Percentiles rank a stretch among this genome's conserved stretches.
Evolutionary conservation across 2,113 vertebrate species (phyloP).

Genomic region (Vidua chalybeata): DNA sequence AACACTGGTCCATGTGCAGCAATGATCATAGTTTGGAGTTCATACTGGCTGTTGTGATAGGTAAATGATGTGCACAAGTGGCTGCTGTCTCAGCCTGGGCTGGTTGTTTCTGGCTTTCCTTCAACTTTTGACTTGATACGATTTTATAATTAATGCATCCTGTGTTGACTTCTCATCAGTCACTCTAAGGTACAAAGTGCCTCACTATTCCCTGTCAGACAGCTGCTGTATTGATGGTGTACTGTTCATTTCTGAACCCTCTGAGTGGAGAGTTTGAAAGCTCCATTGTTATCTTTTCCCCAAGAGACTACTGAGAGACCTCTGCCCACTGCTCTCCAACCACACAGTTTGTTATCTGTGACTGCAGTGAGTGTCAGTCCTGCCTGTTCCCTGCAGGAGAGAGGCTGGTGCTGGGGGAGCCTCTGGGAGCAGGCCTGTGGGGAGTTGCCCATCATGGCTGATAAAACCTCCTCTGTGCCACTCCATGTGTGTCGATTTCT

Average conservation of each 20-base stretch:
- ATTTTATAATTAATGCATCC: background rate
- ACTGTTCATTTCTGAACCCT: background rate
- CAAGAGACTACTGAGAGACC: background rate
- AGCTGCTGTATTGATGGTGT: background rate
- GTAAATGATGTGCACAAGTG: background rate
- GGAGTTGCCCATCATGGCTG: background rate
- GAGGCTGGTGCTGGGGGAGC: background rate
- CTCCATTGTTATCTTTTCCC: background rate
- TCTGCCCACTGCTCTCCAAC: rapidly evolving
- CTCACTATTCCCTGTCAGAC: background rate
- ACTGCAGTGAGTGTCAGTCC: background rate
- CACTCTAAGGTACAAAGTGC: background rate
- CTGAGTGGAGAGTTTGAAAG: background rate
- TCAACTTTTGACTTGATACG: background rate
- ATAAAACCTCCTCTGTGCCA: background rate
- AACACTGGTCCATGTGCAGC: background rate
- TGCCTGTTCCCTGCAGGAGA: background rate
- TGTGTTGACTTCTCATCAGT: rapidly evolving
- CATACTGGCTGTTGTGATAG: background rate
- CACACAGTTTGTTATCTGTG: rapidly evolving
- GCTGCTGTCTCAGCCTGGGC: background rate
- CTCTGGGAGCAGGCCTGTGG: background rate
- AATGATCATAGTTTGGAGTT: background rate
- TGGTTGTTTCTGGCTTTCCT: background rate
- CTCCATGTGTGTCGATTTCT: background rate